These are phyloP conservation scores for Acleris sparsana DNA, from an alignment of 2,888 invertebrate genomes.

Conservation along the genomic window DNA sequence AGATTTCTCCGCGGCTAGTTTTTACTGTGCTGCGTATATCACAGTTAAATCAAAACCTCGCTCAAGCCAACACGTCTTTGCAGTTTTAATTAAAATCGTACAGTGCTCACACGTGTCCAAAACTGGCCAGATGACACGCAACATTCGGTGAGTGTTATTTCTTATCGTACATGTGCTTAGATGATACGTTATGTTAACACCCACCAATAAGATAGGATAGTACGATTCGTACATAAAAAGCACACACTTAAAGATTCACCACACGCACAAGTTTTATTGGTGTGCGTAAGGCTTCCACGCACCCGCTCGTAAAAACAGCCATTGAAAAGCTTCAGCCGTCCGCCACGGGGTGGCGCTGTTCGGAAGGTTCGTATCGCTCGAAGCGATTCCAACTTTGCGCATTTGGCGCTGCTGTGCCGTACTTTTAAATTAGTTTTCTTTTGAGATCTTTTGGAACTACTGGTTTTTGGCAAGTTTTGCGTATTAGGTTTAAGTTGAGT, in stretches of 20 bases:
- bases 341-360: conserved; percentile 78
- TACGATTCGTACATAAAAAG: conserved; percentile 66
- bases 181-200: conserved; percentile 46
- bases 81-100: conserved; percentile 70
- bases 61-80: conserved; percentile 77
- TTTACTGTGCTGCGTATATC: conserved; percentile 73
- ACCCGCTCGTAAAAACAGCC: conserved; percentile 72
- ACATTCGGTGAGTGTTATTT: conserved; percentile 61
- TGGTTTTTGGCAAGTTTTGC: conserved; percentile 20
- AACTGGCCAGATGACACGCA: conserved; percentile 58
- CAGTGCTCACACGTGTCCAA: conserved; percentile 65
- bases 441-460: conserved; percentile 47
- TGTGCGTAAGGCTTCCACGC: conserved; percentile 72
- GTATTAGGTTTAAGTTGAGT: conserved; percentile 8
- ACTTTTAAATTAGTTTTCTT: conserved; percentile 67
- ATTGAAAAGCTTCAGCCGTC: conserved; percentile 80
- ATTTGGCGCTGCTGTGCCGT: conserved; percentile 69
- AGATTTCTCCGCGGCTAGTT: conserved; percentile 78
- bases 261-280: conserved; percentile 72
- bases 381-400: conserved; percentile 50
- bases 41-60: conserved; percentile 80
- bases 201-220: conserved; percentile 63
- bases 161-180: conserved; percentile 33
- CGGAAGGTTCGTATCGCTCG: conserved; percentile 60
- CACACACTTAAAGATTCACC: conserved; percentile 64